These are phyloP conservation scores for Frankliniella fusca DNA, from an alignment of 2,888 invertebrate genomes.

Conservation along the genomic window DNA sequence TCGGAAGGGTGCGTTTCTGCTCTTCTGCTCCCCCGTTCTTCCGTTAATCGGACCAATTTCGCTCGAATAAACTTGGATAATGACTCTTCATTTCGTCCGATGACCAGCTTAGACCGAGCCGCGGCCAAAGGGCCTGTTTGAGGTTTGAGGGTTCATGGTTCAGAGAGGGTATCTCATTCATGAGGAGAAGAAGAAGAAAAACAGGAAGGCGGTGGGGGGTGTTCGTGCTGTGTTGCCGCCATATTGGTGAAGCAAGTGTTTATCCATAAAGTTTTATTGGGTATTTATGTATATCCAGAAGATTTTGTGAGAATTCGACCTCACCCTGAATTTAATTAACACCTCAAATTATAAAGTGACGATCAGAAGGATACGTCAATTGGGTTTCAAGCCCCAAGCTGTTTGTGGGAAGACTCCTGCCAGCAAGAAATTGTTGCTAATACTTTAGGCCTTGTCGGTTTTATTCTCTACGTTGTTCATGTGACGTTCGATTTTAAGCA, in stretches of 20 bases:
- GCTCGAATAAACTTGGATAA: neutral
- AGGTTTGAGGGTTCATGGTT: neutral
- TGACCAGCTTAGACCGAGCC: neutral
- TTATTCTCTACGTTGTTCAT: neutral
- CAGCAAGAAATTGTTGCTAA: neutral
- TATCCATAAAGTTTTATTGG: constrained; percentile 18
- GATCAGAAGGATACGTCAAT: neutral
- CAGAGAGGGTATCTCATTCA: neutral
- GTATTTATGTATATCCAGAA: neutral
- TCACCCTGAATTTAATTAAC: neutral
- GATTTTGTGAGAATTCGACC: neutral
- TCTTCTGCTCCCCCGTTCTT: too few relatives aligned
- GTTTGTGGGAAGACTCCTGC: neutral
- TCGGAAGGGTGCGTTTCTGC: neutral
- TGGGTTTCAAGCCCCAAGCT: neutral
- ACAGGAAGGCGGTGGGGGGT: neutral
- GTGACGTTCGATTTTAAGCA: too few relatives aligned
- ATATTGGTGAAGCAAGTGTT: constrained; percentile 25
- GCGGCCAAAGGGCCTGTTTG: neutral
- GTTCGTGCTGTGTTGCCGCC: constrained; percentile 16
- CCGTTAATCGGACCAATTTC: neutral
- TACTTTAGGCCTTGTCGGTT: neutral
- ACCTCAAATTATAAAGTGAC: neutral
- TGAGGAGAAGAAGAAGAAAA: neutral
- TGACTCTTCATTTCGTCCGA: neutral